Conservation (phyloP, 2,113 vertebrate genomes). For the Empidonax traillii region DNA sequence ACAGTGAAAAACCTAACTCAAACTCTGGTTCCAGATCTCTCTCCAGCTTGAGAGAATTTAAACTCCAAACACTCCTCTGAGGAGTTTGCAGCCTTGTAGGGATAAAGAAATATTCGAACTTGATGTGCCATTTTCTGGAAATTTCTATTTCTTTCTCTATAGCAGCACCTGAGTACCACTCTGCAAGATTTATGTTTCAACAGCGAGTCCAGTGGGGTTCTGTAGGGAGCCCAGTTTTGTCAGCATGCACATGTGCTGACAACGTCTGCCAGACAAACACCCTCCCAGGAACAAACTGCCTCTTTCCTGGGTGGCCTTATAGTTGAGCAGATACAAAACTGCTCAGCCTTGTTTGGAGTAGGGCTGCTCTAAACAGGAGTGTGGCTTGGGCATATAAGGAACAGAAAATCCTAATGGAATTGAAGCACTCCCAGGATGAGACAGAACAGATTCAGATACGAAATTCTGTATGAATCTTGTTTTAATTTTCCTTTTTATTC, state of each 20-base stretch:
- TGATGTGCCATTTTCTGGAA: not conserved
- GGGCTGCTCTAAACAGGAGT: not conserved
- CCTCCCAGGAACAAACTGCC: not conserved
- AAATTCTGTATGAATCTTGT: not conserved
- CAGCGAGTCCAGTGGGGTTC: not conserved
- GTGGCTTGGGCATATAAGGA: not conserved
- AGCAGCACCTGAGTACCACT: not conserved
- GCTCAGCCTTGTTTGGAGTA: not conserved
- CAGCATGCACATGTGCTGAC: not conserved
- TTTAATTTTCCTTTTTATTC: not conserved
- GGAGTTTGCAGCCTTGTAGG: not conserved
- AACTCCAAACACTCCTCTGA: not conserved
- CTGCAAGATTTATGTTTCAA: not conserved
- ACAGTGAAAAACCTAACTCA: not conserved
- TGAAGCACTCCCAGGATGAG: not conserved
- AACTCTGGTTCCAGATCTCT: not conserved
- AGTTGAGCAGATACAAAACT: not conserved
- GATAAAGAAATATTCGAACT: not conserved
- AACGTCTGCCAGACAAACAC: not conserved
- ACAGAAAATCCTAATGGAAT: not conserved
- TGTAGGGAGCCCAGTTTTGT: not conserved
- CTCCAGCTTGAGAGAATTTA: not conserved
- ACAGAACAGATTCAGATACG: not conserved
- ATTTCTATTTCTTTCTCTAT: not conserved
- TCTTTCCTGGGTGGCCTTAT: rapidly evolving